A percentile compares a stretch with the other conserved stretches of the same genome.
Evolutionary conservation across 2,113 vertebrate species (phyloP).

Genomic region (Pithys albifrons): DNA sequence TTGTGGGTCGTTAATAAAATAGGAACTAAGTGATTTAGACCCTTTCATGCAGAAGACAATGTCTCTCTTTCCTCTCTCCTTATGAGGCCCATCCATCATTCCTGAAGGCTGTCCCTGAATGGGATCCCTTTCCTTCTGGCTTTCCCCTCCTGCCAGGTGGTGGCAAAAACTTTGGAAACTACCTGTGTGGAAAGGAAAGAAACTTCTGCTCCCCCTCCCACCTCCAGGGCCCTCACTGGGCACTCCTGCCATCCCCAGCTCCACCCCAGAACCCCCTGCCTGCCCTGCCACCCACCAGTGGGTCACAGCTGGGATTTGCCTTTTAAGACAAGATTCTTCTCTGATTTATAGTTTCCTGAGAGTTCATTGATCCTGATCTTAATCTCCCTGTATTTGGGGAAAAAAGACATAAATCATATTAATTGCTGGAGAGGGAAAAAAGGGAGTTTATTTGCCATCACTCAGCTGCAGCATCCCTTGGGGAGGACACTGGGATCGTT

Average conservation of each 20-base stretch:
- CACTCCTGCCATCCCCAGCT: background rate
- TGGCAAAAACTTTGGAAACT: background rate
- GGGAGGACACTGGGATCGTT: background rate
- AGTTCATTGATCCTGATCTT: background rate
- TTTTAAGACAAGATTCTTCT: background rate
- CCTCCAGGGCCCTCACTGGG: accelerated
- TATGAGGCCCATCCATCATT: background rate
- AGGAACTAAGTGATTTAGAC: background rate
- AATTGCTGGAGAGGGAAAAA: background rate
- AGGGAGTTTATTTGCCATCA: background rate
- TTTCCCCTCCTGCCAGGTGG: background rate
- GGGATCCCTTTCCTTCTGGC: accelerated
- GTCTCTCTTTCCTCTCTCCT: background rate
- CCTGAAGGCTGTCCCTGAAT: background rate
- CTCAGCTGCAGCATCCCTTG: background rate
- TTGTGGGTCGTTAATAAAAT: background rate
- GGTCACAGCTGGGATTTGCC: background rate
- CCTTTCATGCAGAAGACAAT: background rate
- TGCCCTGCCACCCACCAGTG: background rate
- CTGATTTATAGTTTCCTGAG: background rate
- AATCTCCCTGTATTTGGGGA: background rate
- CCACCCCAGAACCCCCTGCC: too few relatives aligned
- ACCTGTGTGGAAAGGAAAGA: background rate
- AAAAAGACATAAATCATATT: background rate
- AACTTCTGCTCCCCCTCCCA: background rate